Base-by-base conservation (phyloP, 2,888 invertebrate species). In the Rhabditoides inermis region DNA sequence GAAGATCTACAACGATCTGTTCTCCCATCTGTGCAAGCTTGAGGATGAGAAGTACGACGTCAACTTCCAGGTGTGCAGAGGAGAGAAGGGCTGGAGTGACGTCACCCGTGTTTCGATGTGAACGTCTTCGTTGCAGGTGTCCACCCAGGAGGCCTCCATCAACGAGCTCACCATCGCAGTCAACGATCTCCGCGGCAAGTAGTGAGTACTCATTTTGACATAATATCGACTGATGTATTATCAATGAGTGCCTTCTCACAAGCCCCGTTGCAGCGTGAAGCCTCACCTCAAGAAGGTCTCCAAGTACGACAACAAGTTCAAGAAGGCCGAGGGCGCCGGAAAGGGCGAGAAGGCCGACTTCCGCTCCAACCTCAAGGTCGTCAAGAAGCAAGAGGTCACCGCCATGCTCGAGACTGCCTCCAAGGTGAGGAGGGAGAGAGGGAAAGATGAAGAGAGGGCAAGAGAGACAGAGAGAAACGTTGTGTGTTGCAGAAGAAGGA, bases 101-200 rank as follows among this genome's bases (percentile, higher is more conserved):
- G n/a, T n/a, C n/a, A n/a, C n/a, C n/a, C n/a, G 32, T 32, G 32
- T 32, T 10, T 15, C 7, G 32, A 15, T 32, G 32, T 32, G 32
- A 6, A 15, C 6, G 15, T 15, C 6, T 32, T 32, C 7, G 15
- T 15, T 10, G 32, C 7, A 6, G 6, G 32, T 32, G 7, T 15
- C 6, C 6, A 32, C 6, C 15, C 6, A 63, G 49, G 56, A 50
- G 3, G 51, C 58, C 26, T 61, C 94, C 91, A 92, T 95, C 83
- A 83, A 88, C 81, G 94, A 94, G 83, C 86, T 95, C 82, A 94
- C 91, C 84, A 86, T 90, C 83, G 92, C 92, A 85, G 94, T 95
- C 79, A 95, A 95, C 82, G 94, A 95, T 84, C 88, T 94, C 81
- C 88, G 94, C 83, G 95, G 95, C 81, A 95, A 95, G 87, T 95